These are phyloP conservation scores for Solen grandis DNA, from an alignment of 1,140 invertebrate species.

Conservation along the genomic window DNA sequence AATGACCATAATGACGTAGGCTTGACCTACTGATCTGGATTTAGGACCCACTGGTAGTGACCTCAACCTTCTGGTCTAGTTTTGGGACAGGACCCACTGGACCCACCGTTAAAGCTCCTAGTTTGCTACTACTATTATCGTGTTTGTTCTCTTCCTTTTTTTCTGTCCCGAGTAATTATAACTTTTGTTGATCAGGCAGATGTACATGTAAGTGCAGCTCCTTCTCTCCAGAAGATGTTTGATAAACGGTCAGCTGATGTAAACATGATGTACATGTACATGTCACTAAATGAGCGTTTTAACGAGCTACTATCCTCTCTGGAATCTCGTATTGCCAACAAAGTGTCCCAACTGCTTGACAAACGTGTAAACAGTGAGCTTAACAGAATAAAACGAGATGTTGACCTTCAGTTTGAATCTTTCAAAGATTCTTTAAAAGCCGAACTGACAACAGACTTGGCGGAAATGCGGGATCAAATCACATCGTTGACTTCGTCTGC, in stretches of 20 bases:
- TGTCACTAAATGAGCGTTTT: constrained; percentile 14
- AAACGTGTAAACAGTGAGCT: constrained; percentile 22
- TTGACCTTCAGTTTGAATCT: constrained; percentile 18
- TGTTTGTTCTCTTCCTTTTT: no score
- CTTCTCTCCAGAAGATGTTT: constrained; percentile 20
- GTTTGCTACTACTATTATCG: no score
- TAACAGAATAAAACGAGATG: constrained; percentile 22
- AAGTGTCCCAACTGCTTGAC: constrained; percentile 25
- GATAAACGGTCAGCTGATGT: background rate
- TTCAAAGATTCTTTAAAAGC: constrained; percentile 22
- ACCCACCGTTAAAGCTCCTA: no score
- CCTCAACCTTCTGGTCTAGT: no score
- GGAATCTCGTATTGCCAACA: constrained; percentile 15
- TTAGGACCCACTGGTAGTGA: no score
- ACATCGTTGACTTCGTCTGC: background rate
- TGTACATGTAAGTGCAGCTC: constrained; percentile 24
- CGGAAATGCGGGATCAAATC: constrained; percentile 21
- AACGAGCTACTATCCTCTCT: background rate
- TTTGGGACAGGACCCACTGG: no score
- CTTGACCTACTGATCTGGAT: no score
- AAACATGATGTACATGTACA: constrained; percentile 1
- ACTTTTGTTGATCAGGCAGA: constrained; percentile 25
- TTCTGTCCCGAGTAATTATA: no score
- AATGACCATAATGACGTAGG: no score
- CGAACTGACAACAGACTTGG: constrained; percentile 27